These are phyloP conservation scores for Eupithecia centaureata DNA, from an alignment of 2,888 invertebrate species.

Conservation along the genomic window DNA sequence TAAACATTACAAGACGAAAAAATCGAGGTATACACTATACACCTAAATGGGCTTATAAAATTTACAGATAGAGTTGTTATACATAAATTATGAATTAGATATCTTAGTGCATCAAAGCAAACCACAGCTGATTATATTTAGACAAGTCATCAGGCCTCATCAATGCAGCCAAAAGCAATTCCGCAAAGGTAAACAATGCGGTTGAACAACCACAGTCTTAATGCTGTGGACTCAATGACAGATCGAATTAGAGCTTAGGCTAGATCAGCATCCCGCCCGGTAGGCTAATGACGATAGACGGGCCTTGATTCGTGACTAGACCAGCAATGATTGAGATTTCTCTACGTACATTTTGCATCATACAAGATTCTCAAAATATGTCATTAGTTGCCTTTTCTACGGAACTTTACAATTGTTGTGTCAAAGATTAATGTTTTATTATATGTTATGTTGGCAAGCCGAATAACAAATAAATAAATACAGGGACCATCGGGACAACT, in stretches of 20 bases:
- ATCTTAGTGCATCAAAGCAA: neutral
- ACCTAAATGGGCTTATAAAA: too few relatives aligned
- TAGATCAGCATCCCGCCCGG: neutral
- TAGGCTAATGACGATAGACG: slow-evolving; percentile 7
- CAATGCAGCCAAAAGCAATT: slow-evolving; percentile 15
- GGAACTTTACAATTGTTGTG: too few relatives aligned
- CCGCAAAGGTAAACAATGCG: slow-evolving; percentile 22
- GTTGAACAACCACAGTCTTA: slow-evolving; percentile 23
- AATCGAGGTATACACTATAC: too few relatives aligned
- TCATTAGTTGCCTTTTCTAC: too few relatives aligned
- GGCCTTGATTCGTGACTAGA: neutral
- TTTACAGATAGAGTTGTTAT: too few relatives aligned
- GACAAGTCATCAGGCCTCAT: neutral
- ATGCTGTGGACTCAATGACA: slow-evolving; percentile 24
- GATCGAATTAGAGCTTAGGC: slow-evolving; percentile 26
- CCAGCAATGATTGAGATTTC: neutral
- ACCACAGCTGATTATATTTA: slow-evolving; percentile 8
- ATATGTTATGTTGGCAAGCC: too few relatives aligned
- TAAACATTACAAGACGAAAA: neutral
- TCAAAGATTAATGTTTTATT: too few relatives aligned
- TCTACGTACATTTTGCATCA: neutral
- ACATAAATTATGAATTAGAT: neutral
- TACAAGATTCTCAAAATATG: neutral
- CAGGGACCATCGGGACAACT: neutral
- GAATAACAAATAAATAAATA: too few relatives aligned